Percentiles rank a stretch among this genome's conserved stretches.
Evolutionary conservation across 2,888 invertebrate species (phyloP).

Genomic region (Leptura quadrifasciata): DNA sequence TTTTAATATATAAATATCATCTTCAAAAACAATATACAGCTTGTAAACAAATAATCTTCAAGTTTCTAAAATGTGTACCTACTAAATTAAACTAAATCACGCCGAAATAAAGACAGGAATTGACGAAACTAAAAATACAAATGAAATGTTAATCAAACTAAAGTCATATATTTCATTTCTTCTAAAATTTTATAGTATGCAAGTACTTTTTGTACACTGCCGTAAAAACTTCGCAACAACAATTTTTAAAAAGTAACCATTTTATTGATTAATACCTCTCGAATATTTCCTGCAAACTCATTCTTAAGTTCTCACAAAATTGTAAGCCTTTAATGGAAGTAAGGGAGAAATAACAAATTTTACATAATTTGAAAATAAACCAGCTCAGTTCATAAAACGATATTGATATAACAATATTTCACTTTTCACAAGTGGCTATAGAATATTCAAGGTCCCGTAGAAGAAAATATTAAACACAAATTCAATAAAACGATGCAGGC

Average conservation of each 20-base stretch:
- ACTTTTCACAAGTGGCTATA: slow-evolving; percentile 2
- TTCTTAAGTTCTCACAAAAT: slow-evolving; percentile 34
- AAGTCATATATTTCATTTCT: neutral
- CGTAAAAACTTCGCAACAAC: neutral
- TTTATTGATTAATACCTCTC: slow-evolving; percentile 25
- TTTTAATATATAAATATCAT: too few species aligned
- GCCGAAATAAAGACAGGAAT: neutral
- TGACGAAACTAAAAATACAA: neutral
- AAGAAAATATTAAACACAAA: neutral
- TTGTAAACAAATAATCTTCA: too few species aligned
- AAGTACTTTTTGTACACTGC: neutral
- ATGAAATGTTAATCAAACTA: neutral
- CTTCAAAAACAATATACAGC: too few species aligned
- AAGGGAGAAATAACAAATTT: slow-evolving; percentile 28
- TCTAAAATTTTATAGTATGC: neutral
- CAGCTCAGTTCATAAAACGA: slow-evolving; percentile 2
- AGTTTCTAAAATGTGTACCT: too few species aligned
- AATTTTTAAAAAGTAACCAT: neutral
- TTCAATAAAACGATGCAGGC: neutral
- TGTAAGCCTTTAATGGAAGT: slow-evolving; percentile 36
- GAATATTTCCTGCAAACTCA: slow-evolving; percentile 20
- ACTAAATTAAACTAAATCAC: too few species aligned
- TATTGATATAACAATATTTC: slow-evolving; percentile 22
- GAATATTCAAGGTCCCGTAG: slow-evolving; percentile 3
- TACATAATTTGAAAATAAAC: slow-evolving; percentile 40